Evolutionary conservation across 2,113 vertebrate genomes (phyloP).

Genomic region (Sinocyclocheilus grahami): DNA sequence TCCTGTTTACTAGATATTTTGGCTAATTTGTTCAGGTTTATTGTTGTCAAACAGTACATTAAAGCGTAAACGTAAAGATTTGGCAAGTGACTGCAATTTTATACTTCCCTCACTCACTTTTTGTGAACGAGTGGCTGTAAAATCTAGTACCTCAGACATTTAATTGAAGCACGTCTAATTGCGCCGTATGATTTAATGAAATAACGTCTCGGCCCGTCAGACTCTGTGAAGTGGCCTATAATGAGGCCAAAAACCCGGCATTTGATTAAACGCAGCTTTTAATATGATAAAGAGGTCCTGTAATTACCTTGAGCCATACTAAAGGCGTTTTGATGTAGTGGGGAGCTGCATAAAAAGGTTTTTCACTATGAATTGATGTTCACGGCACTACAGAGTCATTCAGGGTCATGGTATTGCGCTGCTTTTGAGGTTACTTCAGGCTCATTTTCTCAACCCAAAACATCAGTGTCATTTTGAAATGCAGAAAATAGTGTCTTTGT

Average conservation of each 20-base stretch:
- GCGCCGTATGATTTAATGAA: constrained; percentile 7
- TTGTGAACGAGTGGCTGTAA: neutral
- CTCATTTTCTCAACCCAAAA: neutral
- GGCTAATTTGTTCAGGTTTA: neutral
- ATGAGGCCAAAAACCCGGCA: constrained; percentile 2
- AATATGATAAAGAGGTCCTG: neutral
- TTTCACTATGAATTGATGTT: neutral
- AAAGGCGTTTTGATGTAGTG: neutral
- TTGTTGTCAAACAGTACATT: neutral
- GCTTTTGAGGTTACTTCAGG: neutral
- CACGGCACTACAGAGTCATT: neutral
- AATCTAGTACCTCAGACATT: neutral
- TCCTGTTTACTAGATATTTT: neutral
- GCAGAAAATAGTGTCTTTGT: neutral
- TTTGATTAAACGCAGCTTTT: constrained; percentile 18
- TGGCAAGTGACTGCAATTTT: neutral
- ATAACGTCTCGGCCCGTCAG: constrained; percentile 3
- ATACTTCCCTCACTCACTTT: neutral
- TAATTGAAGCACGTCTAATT: constrained; percentile 36
- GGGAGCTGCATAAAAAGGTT: neutral
- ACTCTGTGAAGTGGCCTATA: constrained; percentile 19
- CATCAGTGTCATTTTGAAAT: neutral
- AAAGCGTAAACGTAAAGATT: neutral
- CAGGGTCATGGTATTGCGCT: no score
- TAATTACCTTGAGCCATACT: constrained; percentile 15